These are phyloP conservation scores for Adrianichthys oophorus DNA, from an alignment of 2,797 vertebrate species.

Conservation along the genomic window DNA sequence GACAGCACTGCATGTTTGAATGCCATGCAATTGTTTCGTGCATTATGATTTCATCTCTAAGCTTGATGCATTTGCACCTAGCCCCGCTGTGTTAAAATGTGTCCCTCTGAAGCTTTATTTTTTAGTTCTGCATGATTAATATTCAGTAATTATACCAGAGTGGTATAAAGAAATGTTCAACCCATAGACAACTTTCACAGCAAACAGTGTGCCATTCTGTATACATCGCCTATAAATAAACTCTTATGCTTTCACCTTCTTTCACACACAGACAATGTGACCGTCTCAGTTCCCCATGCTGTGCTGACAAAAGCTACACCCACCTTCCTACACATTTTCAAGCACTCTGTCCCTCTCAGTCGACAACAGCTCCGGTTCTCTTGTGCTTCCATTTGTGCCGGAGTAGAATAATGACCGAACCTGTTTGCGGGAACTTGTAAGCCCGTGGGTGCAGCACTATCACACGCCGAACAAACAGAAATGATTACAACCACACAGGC, in stretches of 20 bases:
- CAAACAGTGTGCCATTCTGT: constrained; percentile 6
- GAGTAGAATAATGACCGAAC: constrained; percentile 10
- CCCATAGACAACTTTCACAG: neutral
- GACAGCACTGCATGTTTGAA: too few species aligned
- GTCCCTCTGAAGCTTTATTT: too few species aligned
- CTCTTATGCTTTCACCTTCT: constrained; percentile 25
- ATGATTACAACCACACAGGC: neutral
- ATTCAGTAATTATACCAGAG: too few species aligned
- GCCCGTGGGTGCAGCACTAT: constrained; percentile 38
- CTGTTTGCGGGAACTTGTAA: constrained; percentile 20
- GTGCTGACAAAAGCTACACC: constrained; percentile 45
- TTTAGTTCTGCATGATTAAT: too few species aligned
- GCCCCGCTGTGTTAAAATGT: too few species aligned
- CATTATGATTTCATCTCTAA: too few species aligned
- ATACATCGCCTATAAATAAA: constrained; percentile 31
- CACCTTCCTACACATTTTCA: constrained; percentile 39
- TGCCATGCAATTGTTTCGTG: too few species aligned
- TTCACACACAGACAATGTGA: constrained; percentile 16
- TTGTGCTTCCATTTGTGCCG: constrained; percentile 57
- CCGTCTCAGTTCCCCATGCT: constrained; percentile 43
- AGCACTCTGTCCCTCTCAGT: constrained; percentile 23
- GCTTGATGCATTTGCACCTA: too few species aligned
- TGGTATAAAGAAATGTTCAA: too few species aligned
- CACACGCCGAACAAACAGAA: constrained; percentile 11
- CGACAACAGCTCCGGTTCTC: constrained; percentile 42